Base-by-base conservation (phyloP, 2,888 invertebrate genomes). In the Auanema sp. region DNA sequence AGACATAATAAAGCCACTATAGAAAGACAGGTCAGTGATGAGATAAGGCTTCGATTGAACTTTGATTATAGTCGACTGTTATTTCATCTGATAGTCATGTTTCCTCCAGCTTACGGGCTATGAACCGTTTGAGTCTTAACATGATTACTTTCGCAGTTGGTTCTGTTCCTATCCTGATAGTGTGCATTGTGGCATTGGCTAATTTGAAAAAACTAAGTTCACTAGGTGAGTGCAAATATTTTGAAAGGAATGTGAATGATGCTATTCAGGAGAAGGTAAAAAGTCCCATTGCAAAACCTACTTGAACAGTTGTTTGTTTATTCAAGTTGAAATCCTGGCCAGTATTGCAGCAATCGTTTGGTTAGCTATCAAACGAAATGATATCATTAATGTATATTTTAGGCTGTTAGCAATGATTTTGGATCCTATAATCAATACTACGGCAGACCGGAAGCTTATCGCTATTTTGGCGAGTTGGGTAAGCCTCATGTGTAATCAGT, bases 401-500 rank as follows among this genome's bases (percentile, higher is more conserved):
- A 76, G 73, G 73, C 41, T 76, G 11, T 47, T 72, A 14, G 71
- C 72, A 12, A 78, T 79, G 77, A 70, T 72, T 42, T 44, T 71
- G 40, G 80, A 80, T 55, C 80, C 80, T 2, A 55, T 80, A 5
- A 77, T 79, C 65, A 78, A 77, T 54, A 73, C 69, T n/a, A n/a
- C 72, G 44, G 68, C 70, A 11, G 80, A 80, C 56, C 63, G 61
- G n/a, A 74, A 74, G 47, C 56, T 74, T 16, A 65, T 64, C 11
- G 44, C 53, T 16, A 18, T 64, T 24, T 58, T 71, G 16, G 11
- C 41, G 33, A 63, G 16, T 8, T 25, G 40, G 24, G 63, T 63
- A 23, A 59, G 33, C 8, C 33, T 8, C 33, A 5, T 33, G 3
- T 8, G 33, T 33, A 33, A 33, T 8, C 3, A 3, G 33, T 33